Evolutionary conservation across 2,888 invertebrate genomes (phyloP), one percentile per base, ranked within the genome.

Genomic region (Selenia dentaria): DNA sequence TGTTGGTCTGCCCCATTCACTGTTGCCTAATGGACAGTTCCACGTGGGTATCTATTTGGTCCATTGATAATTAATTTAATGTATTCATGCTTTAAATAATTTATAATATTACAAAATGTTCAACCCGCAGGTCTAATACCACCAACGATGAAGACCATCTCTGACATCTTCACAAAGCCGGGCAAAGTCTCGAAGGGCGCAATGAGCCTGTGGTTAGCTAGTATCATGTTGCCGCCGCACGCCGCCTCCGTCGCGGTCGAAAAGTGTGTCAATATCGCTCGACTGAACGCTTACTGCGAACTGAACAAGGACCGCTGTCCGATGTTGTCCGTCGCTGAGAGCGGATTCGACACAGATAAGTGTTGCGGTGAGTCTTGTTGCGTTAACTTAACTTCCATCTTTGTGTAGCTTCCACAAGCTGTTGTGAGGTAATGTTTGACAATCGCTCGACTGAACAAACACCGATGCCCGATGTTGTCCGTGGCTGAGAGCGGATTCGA

Each of bases 341-440:
- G 0, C 0, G 67, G 51, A 0, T 73, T 77, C 44, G 64, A 75
- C 13, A 4, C 29, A 0, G 22, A 44, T 0, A 54, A 51, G 6
- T 81, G 81, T 36, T 83, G 83, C 28, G 68, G 80, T 81, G 14
- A 70, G 67, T 62, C n/a, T n/a, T n/a, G n/a, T n/a, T n/a, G n/a
- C n/a, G n/a, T n/a, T n/a, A n/a, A n/a, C n/a, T n/a, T n/a, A n/a
- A n/a, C n/a, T n/a, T n/a, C n/a, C n/a, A n/a, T n/a, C n/a, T n/a
- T n/a, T n/a, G n/a, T n/a, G n/a, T n/a, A n/a, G n/a, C n/a, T n/a
- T n/a, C n/a, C n/a, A n/a, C n/a, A n/a, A n/a, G n/a, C n/a, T n/a
- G n/a, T n/a, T n/a, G n/a, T n/a, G n/a, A n/a, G n/a, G n/a, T n/a
- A n/a, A n/a, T n/a, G n/a, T n/a, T n/a, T n/a, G n/a, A n/a, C n/a